Evolutionary conservation across 2,797 vertebrate species (phyloP), one percentile per base, ranked within the genome.

Genomic region (Dipus sagitta): DNA sequence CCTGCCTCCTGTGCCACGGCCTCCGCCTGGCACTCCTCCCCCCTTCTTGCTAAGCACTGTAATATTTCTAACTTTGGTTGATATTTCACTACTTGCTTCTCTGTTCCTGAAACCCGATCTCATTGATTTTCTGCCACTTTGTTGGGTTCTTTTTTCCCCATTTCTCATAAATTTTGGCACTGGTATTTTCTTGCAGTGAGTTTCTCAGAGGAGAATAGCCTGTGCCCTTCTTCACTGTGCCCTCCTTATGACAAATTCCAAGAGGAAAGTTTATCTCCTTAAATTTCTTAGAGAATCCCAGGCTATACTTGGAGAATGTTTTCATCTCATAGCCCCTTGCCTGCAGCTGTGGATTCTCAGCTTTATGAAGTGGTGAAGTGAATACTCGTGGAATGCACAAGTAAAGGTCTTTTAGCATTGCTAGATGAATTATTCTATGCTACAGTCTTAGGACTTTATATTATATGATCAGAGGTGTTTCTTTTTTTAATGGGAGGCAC

Each of bases 51-150:
- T 62, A 54, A 81, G 24, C 38, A 70, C 54, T 34, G 7, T 32
- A 30, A 8, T 64, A 60, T 64, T 71, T 78, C 47, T 23, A 76
- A 52, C 11, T 58, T 81, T 78, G 54, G 20, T 86, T 78, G 7
- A 58, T 30, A 77, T 70, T 70, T 93, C 60, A 85, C 52, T 74
- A 82, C 58, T 67, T 67, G 18, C 26, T 88, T 82, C 42, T 64
- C 47, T 86, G 30, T 60, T 93, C 92, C 85, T 67, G 78, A 94
- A 78, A 34, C 17, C 6, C 64, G 54, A 12, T 68, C 74, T 87
- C 79, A 72, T 54, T 58, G 82, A 62, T 52, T 78, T 47, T 32
- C 87, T 77, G 28, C 52, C 64, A 24, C 88, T 82, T 34, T 17
- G 26, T 15, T 80, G 52, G 47, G 47, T 47, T 47, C 47, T 47